A percentile compares a stretch with the other conserved stretches of the same genome.
These are phyloP conservation scores for Gari tellinella DNA, from an alignment of 2,888 invertebrate genomes.

Conservation along the genomic window DNA sequence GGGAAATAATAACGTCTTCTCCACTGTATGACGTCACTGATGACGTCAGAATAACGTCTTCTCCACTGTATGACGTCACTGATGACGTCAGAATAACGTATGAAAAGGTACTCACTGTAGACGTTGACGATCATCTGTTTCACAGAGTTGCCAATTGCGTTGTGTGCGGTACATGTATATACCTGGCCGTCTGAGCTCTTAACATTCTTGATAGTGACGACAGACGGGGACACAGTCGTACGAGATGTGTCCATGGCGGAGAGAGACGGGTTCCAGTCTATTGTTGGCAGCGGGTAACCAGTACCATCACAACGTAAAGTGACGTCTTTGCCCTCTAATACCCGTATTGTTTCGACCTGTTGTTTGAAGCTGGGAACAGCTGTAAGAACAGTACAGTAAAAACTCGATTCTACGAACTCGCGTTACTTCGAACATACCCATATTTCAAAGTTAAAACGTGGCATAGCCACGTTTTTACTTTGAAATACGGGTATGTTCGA, in stretches of 20 bases:
- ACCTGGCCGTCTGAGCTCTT: conserved; percentile 36
- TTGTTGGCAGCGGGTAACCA: conserved; percentile 54
- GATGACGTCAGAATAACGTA: too few relatives aligned
- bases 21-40: too few relatives aligned
- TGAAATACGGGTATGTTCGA: too few relatives aligned
- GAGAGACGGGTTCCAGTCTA: conserved; percentile 52
- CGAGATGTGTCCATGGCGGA: conserved; percentile 12
- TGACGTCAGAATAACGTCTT: too few relatives aligned
- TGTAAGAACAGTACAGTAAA: conserved; percentile 17
- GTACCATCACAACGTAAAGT: conserved; percentile 47
- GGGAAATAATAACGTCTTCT: too few relatives aligned
- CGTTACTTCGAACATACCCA: too few relatives aligned
- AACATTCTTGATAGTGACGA: conserved; percentile 26
- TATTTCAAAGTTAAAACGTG: too few relatives aligned
- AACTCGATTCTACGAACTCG: too few relatives aligned
- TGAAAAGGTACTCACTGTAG: conserved; percentile 38
- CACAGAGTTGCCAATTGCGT: conserved; percentile 50
- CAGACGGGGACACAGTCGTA: conserved; percentile 21
- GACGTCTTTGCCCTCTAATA: conserved; percentile 56
- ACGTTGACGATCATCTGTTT: conserved; percentile 59
- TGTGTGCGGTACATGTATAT: conserved; percentile 49
- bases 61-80: too few relatives aligned
- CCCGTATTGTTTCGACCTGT: conserved; percentile 39
- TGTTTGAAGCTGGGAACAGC: conserved; percentile 49
- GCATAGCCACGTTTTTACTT: too few relatives aligned